phyloP scores from a whole-genome alignment of 1,140 invertebrate species.

The Teleopsis dalmanni region DNA sequence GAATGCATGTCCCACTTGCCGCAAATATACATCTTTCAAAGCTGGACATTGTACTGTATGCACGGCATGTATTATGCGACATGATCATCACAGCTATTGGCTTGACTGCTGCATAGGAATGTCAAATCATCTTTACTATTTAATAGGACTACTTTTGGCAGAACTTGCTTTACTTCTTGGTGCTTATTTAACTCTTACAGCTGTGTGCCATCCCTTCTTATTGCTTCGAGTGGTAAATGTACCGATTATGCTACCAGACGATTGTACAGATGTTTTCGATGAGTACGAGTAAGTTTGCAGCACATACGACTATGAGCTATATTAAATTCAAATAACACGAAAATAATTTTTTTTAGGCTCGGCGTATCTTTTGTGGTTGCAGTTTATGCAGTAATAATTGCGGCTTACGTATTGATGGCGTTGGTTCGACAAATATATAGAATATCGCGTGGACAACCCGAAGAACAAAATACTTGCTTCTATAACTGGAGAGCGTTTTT shows the following conservation, averaged over 20 bases:
- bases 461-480: not conserved
- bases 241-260: constrained; percentile 45
- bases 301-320: too few species aligned
- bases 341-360: constrained; percentile 17
- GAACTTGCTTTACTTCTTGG: constrained; percentile 36
- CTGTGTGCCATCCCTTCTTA: constrained; percentile 46
- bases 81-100: constrained; percentile 43
- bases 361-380: constrained; percentile 34
- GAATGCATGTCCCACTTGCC: constrained; percentile 33
- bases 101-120: constrained; percentile 48
- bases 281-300: constrained; percentile 19
- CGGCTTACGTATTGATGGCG: constrained; percentile 20
- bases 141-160: constrained; percentile 32
- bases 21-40: constrained; percentile 27
- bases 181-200: constrained; percentile 45
- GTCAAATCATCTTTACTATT: constrained; percentile 43
- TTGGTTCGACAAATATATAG: constrained; percentile 27
- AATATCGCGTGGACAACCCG: constrained; percentile 23
- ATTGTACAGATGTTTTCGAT: constrained; percentile 46
- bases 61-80: constrained; percentile 31
- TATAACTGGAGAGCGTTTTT: not conserved
- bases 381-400: constrained; percentile 30
- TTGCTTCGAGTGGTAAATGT: constrained; percentile 30
- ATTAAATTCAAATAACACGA: too few species aligned
- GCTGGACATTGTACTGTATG: constrained; percentile 31